Base-by-base conservation (phyloP, 2,888 invertebrate genomes). In the Trissonchulus sp. region DNA sequence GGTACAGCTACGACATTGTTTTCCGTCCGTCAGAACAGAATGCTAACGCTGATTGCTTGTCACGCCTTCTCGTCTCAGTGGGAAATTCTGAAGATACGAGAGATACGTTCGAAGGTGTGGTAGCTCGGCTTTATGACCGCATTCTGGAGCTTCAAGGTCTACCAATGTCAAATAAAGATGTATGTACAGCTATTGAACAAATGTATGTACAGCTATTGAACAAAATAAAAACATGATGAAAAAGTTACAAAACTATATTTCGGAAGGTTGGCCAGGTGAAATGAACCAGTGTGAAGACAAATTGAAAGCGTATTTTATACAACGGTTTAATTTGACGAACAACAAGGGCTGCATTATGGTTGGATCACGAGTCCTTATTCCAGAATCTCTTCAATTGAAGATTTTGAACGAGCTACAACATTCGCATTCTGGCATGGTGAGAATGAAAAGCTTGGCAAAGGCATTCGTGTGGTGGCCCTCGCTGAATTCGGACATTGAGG, bases 41-140 rank as follows among this genome's bases (percentile, higher is more conserved):
- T 36, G 77, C 34, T n/a, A 78, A 78, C 62, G 78, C 78, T 38
- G 77, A 79, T 71, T 68, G 71, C 2, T 74, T 78, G 8, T 78
- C 79, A 73, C 77, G 77, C 15, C 34, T 79, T 2, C 71, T 63
- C 63, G 48, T 62, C 2, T 38, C 37, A 28, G 28, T 18, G 1
- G 0, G 65, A 34, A 30, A 31, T 63, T n/a, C n/a, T n/a, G n/a
- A n/a, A n/a, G n/a, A n/a, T n/a, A n/a, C n/a, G n/a, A n/a, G n/a
- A n/a, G n/a, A n/a, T n/a, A n/a, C n/a, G n/a, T n/a, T n/a, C n/a
- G n/a, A n/a, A n/a, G n/a, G n/a, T n/a, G n/a, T n/a, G n/a, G n/a
- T n/a, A n/a, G n/a, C n/a, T n/a, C n/a, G n/a, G n/a, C n/a, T n/a
- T n/a, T n/a, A n/a, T n/a, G n/a, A n/a, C n/a, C n/a, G n/a, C n/a